Conservation (phyloP, 2,797 vertebrate genomes). For the Lycodopsis pacificus region DNA sequence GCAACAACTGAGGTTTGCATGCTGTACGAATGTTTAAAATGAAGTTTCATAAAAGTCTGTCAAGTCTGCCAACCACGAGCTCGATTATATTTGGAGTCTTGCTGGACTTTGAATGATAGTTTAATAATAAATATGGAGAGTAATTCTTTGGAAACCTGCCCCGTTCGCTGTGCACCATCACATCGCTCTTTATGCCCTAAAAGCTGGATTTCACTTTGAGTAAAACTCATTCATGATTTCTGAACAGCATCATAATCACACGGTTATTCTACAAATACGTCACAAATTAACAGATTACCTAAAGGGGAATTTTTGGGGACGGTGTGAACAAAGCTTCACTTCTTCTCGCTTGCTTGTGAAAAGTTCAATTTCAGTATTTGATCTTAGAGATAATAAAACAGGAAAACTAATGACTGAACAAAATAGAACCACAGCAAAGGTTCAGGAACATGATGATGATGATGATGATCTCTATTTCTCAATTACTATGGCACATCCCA, state of each 20-base stretch:
- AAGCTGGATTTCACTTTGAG: background rate
- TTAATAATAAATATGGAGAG: background rate
- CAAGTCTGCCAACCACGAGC: background rate
- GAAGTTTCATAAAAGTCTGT: background rate
- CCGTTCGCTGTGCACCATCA: background rate
- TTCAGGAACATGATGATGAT: background rate
- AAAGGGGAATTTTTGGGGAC: background rate
- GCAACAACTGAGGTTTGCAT: background rate
- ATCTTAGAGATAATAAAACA: background rate
- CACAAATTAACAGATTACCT: background rate
- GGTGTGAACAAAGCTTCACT: background rate
- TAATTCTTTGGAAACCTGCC: constrained; percentile 19
- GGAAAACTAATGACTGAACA: background rate
- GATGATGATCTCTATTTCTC: background rate
- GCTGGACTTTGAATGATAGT: background rate
- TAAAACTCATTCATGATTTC: background rate
- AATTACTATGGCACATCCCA: constrained; percentile 14
- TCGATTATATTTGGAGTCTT: background rate
- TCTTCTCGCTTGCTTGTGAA: background rate
- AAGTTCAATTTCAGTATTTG: background rate
- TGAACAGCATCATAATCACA: background rate
- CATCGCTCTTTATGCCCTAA: background rate
- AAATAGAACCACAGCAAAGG: background rate
- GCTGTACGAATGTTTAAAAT: background rate
- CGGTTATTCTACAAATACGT: background rate